These are phyloP conservation scores for Dendrophyllia cribrosa DNA, from an alignment of 64 coral and sea anemone genomes.

Conservation along the genomic window DNA sequence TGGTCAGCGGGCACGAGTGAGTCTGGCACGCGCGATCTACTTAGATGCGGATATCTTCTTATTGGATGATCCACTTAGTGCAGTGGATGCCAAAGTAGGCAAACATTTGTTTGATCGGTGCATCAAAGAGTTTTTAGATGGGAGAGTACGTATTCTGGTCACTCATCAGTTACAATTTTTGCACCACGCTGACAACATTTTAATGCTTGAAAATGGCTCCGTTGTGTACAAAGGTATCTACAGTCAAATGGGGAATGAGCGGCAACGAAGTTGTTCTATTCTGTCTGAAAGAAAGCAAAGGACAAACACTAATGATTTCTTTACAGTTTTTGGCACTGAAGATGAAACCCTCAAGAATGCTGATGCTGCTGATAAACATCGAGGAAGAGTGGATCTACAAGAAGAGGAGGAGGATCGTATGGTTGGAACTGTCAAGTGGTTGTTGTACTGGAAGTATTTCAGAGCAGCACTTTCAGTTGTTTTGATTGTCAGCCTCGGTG, in stretches of 20 bases:
- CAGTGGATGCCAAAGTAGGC: slow-evolving; percentile 67
- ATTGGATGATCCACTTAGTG: slow-evolving; percentile 75
- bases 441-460: slow-evolving; percentile 53
- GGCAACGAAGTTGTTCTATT: not conserved
- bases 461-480: not conserved
- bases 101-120: slow-evolving; percentile 64
- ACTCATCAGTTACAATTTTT: slow-evolving; percentile 56
- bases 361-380: not conserved
- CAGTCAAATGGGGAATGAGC: not conserved
- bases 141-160: slow-evolving; percentile 42
- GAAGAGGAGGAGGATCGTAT: slow-evolving; percentile 49
- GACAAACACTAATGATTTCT: not conserved
- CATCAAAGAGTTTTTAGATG: slow-evolving; percentile 14
- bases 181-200: slow-evolving; percentile 8
- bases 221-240: slow-evolving; percentile 12
- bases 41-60: slow-evolving; percentile 66
- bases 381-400: not conserved
- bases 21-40: slow-evolving; percentile 74
- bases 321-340: not conserved
- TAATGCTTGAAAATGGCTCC: slow-evolving; percentile 32
- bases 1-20: slow-evolving; percentile 72
- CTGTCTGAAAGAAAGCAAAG: not conserved
- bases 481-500: not conserved
- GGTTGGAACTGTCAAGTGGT: slow-evolving; percentile 47
- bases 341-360: not conserved